phyloP scores from a whole-genome alignment of 2,888 invertebrate species.

The Anoplius nigerrimus region DNA sequence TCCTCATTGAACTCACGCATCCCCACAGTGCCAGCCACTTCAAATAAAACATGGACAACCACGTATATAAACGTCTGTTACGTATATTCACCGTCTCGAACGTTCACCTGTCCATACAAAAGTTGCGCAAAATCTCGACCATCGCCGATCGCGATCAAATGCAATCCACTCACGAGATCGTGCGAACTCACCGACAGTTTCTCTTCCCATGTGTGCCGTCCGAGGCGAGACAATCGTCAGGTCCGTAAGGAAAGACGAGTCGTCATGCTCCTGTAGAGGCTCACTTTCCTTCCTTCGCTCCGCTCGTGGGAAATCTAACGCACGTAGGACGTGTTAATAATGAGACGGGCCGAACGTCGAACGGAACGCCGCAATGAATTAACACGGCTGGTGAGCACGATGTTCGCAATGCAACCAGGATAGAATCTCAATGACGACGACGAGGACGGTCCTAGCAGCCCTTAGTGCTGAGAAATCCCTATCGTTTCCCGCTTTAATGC shows the following conservation, averaged over 20 bases:
- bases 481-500: slow-evolving; percentile 30
- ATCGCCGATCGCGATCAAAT: slow-evolving; percentile 24
- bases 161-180: slow-evolving; percentile 46
- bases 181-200: slow-evolving; percentile 53
- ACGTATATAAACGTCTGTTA: no score
- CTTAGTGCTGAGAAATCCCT: background rate
- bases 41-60: no score
- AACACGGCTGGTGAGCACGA: slow-evolving; percentile 1
- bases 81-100: no score
- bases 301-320: slow-evolving; percentile 37
- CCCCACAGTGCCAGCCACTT: no score
- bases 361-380: no score
- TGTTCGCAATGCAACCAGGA: background rate
- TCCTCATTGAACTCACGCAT: no score
- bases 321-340: slow-evolving; percentile 9
- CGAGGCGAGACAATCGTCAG: slow-evolving; percentile 39
- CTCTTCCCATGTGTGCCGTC: slow-evolving; percentile 53
- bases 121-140: slow-evolving; percentile 13
- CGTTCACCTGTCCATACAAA: no score
- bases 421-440: slow-evolving; percentile 23
- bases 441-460: background rate
- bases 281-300: slow-evolving; percentile 19
- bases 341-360: slow-evolving; percentile 3
- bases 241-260: slow-evolving; percentile 11
- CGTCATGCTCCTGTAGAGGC: background rate